Percentiles rank a stretch among this genome's conserved stretches.
phyloP scores from a whole-genome alignment of 2,888 invertebrate genomes.

The Conomelus anceps region DNA sequence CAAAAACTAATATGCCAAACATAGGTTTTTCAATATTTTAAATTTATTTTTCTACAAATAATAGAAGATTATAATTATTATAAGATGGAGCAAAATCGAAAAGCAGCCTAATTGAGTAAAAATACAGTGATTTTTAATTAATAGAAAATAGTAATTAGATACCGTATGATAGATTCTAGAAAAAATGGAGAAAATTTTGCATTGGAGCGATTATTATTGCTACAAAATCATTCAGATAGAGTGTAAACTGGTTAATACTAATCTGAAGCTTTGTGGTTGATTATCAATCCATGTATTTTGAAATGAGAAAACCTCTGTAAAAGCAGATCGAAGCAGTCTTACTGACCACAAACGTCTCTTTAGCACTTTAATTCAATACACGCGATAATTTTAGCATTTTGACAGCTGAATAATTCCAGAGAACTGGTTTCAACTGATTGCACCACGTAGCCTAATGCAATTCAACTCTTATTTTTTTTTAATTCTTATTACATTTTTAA shows the following conservation, averaged over 20 bases:
- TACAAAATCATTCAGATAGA: background rate
- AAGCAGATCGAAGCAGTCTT: background rate
- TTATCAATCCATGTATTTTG: background rate
- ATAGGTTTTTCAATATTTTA: no score
- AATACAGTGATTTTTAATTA: no score
- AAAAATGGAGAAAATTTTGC: background rate
- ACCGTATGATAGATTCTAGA: no score
- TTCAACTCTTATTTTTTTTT: no score
- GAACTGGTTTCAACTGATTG: background rate
- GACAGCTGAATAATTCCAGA: background rate
- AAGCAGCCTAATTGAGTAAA: no score
- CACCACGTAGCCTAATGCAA: background rate
- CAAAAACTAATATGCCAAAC: no score
- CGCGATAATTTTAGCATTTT: background rate
- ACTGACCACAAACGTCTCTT: background rate
- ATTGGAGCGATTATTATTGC: background rate
- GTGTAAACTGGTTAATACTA: background rate
- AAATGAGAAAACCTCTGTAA: background rate
- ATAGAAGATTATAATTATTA: no score
- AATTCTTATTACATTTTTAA: no score
- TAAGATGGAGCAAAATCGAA: no score
- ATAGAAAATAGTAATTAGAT: no score
- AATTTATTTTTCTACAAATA: no score
- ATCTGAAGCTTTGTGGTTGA: background rate
- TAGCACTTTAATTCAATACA: background rate